Evolutionary conservation across 1,140 invertebrate species (phyloP), one percentile per base, ranked within the genome.

Genomic region (Sitophilus oryzae): DNA sequence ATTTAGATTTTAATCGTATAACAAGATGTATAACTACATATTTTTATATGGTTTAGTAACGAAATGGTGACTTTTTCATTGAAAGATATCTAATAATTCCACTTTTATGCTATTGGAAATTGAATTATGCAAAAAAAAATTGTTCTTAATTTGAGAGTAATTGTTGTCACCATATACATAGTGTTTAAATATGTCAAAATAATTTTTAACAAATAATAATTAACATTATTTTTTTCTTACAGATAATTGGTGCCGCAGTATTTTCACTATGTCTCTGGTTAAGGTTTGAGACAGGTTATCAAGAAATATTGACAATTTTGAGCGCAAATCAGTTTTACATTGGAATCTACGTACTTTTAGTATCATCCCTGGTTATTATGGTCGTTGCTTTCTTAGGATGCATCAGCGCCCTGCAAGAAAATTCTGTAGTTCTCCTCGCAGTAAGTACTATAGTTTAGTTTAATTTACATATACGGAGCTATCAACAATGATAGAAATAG

Each of bases 251-350:
- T 0, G 78, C 82, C 0, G 76, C 81, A 1, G 77, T 91, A 56
- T 88, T 93, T 57, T 84, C 83, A 0, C 69, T 93, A 6, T 83
- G 84, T 23, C 73, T 93, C 15, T 93, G 88, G 85, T 76, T 92
- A 59, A 78, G 85, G 45, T 76, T 89, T 15, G 89, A 93, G 59
- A 80, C 82, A 2, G 83, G 82, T 1, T 84, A 91, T 60, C 83
- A 85, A 64, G 83, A 91, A 57, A 91, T 87, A 84, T 79, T 93
- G 20, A 74, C 76, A 3, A 83, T 85, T 51, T 69, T 92, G 16
- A 77, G 86, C 38, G 81, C 91, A 34, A 72, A 82, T 45, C 75
- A 83, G 38, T 89, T 87, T 70, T 91, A 90, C 74, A 86, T 83
- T 38, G 89, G 89, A 4, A 75, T 89, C 49, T 91, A 91, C 61